phyloP scores from a whole-genome alignment of 2,797 vertebrate genomes.

The Fratercula arctica region DNA sequence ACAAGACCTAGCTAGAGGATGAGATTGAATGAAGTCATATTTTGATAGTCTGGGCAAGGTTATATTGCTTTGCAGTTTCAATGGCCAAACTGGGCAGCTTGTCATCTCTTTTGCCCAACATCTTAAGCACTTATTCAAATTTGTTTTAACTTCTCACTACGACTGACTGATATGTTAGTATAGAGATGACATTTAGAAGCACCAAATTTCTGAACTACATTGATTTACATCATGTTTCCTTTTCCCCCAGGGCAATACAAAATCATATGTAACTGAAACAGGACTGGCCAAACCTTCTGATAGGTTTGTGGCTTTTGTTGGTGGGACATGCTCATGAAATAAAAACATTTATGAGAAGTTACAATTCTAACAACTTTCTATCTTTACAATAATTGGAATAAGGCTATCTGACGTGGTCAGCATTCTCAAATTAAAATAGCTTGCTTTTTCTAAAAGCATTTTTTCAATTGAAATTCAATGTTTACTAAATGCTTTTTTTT shows the following conservation, averaged over 20 bases:
- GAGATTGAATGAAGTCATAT: not conserved
- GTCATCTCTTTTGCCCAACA: not conserved
- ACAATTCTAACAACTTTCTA: not conserved
- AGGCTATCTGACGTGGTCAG: not conserved
- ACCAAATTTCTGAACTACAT: not conserved
- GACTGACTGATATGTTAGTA: not conserved
- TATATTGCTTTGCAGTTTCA: not conserved
- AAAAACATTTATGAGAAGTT: not conserved
- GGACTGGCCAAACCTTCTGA: not conserved
- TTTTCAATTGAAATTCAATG: not conserved
- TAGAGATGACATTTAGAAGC: not conserved
- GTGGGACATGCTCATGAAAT: not conserved
- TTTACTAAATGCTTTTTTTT: not conserved
- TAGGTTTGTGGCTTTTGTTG: not conserved
- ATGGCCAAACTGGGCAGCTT: not conserved
- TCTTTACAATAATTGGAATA: not conserved
- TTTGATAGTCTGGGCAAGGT: not conserved
- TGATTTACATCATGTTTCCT: not conserved
- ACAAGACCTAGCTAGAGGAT: not conserved
- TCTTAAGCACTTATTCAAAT: not conserved
- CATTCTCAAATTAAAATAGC: not conserved
- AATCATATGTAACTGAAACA: not conserved
- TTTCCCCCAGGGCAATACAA: not conserved
- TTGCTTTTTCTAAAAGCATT: not conserved
- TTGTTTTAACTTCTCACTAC: not conserved